A percentile compares a stretch with the other conserved stretches of the same genome.
Evolutionary conservation across 2,888 invertebrate genomes (phyloP).

Genomic region (Ctenicera cuprea): DNA sequence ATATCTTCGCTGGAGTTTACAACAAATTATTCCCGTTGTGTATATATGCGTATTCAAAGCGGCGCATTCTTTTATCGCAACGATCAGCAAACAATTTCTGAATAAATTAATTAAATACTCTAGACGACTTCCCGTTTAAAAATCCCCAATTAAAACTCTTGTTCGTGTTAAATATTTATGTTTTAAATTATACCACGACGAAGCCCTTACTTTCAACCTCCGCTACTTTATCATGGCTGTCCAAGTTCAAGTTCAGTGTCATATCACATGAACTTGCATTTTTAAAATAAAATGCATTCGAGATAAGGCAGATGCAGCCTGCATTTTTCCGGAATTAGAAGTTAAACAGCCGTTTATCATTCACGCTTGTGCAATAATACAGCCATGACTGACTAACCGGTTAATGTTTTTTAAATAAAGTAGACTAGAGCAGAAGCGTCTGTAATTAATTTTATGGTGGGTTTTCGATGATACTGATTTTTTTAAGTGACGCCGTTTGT

Average conservation of each 20-base stretch:
- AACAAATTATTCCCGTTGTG: neutral
- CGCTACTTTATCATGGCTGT: constrained; percentile 5
- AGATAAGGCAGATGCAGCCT: constrained; percentile 20
- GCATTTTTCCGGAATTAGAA: constrained; percentile 20
- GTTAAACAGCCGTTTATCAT: constrained; percentile 25
- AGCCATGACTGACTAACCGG: neutral
- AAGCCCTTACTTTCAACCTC: constrained; percentile 11
- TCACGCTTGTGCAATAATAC: constrained; percentile 20
- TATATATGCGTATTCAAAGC: neutral
- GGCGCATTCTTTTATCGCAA: neutral
- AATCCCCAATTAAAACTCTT: constrained; percentile 6
- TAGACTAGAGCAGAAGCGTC: neutral
- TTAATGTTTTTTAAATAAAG: constrained; percentile 4
- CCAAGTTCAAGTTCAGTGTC: constrained; percentile 32
- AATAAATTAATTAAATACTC: constrained; percentile 12
- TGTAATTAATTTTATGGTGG: too few relatives aligned
- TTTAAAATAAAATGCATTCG: constrained; percentile 26
- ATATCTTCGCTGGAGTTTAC: neutral
- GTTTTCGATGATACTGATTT: too few relatives aligned
- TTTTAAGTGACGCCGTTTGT: too few relatives aligned
- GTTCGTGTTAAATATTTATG: constrained; percentile 12
- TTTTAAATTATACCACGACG: neutral
- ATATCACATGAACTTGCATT: constrained; percentile 15
- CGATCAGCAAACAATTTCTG: constrained; percentile 8
- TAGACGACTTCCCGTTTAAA: constrained; percentile 4